Conservation (phyloP, 2,113 vertebrate species). For the Dicerorhinus sumatrensis region DNA sequence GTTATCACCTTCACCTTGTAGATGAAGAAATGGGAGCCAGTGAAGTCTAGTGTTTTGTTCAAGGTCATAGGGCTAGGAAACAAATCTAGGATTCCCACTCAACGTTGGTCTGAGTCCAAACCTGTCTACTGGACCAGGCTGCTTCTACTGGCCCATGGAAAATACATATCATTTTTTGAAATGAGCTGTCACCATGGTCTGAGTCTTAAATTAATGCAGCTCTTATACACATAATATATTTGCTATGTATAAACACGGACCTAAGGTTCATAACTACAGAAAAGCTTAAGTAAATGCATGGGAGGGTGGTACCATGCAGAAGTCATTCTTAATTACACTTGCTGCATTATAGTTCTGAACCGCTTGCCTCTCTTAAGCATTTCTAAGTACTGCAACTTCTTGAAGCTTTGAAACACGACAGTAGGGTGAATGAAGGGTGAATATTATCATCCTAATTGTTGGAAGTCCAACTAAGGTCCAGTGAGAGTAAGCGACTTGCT, state of each 20-base stretch:
- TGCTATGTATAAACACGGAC: rapidly evolving
- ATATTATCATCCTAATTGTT: rapidly evolving
- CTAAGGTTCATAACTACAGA: neutral
- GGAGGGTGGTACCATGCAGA: too few species aligned
- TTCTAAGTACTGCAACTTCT: rapidly evolving
- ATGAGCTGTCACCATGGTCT: neutral
- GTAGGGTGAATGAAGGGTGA: rapidly evolving
- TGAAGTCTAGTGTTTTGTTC: too few species aligned
- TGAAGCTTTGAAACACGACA: neutral
- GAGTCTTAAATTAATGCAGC: neutral
- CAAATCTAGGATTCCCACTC: too few species aligned
- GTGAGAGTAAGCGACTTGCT: neutral
- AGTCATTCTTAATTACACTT: rapidly evolving
- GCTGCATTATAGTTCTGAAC: rapidly evolving
- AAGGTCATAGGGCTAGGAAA: too few species aligned
- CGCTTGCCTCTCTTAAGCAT: rapidly evolving
- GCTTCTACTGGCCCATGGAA: neutral
- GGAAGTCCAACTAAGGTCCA: too few species aligned
- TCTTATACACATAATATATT: rapidly evolving
- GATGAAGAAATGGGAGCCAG: too few species aligned
- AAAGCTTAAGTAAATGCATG: rapidly evolving
- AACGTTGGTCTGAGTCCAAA: too few species aligned
- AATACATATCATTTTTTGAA: neutral
- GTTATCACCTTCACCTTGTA: too few species aligned
- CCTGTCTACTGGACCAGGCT: too few species aligned